Percentiles rank a stretch among this genome's conserved stretches.
phyloP scores from a whole-genome alignment of 35 echinoderm and acorn worm genomes.

The Ptychodera flava region DNA sequence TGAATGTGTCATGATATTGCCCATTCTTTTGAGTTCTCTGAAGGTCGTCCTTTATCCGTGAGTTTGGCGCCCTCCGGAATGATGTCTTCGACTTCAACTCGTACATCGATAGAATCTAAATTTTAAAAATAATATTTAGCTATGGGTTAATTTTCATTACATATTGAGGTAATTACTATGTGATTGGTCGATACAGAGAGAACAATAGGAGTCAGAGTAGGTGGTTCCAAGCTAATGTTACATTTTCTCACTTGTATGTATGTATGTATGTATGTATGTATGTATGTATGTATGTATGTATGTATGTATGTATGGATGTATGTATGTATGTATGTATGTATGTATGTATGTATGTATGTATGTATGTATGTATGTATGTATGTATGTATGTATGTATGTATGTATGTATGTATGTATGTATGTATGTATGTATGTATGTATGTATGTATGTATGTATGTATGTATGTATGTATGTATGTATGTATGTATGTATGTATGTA shows the following conservation, averaged over 20 bases:
- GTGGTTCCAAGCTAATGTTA: too few relatives aligned
- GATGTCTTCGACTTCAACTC: too few relatives aligned
- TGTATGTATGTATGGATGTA: slow-evolving; percentile 13
- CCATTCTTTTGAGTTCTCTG: too few relatives aligned
- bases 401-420: slow-evolving; percentile 35
- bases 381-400: slow-evolving; percentile 19
- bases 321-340: slow-evolving; percentile 20
- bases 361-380: slow-evolving; percentile 31
- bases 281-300: slow-evolving; percentile 8
- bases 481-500: slow-evolving; percentile 16
- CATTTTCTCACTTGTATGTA: background rate
- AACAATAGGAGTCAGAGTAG: too few relatives aligned
- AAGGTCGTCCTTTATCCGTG: too few relatives aligned
- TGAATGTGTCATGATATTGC: too few relatives aligned
- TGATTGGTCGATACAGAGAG: too few relatives aligned
- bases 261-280: slow-evolving; percentile 9
- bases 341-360: slow-evolving; percentile 35
- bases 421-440: slow-evolving; percentile 38
- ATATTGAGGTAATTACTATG: too few relatives aligned
- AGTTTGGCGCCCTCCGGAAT: too few relatives aligned
- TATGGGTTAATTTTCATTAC: too few relatives aligned
- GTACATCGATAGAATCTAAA: too few relatives aligned
- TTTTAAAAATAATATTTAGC: too few relatives aligned
- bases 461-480: slow-evolving; percentile 37
- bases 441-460: slow-evolving; percentile 37